Conservation (phyloP, 2,113 vertebrate species). For the Phaethon lepturus region DNA sequence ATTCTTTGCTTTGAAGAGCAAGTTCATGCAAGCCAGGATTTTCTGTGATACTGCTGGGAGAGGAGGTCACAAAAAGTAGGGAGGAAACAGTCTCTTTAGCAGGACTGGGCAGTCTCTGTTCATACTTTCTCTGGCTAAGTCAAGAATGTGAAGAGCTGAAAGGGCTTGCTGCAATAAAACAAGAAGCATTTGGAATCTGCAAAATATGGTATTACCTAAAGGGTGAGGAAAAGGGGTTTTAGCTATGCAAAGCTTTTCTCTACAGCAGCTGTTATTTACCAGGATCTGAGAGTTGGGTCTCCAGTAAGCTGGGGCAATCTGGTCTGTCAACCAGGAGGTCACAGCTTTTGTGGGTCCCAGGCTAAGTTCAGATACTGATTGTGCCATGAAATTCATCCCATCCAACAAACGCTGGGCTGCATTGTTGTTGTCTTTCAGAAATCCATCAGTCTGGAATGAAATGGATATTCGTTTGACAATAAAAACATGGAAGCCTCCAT, state of each 20-base stretch:
- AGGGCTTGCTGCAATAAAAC: background rate
- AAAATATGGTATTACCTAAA: background rate
- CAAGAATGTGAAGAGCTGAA: background rate
- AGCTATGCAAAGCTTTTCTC: background rate
- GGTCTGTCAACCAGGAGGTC: conserved; percentile 97
- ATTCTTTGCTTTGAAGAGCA: background rate
- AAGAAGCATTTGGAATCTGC: background rate
- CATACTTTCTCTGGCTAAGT: background rate
- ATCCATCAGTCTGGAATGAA: conserved; percentile 87
- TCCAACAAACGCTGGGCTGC: conserved; percentile 96
- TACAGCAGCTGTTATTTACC: conserved; percentile 71
- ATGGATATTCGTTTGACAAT: background rate
- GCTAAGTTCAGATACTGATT: conserved; percentile 96
- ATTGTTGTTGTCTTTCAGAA: conserved; percentile 98
- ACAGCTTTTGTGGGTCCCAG: conserved; percentile 96
- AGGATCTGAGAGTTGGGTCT: conserved; percentile 95
- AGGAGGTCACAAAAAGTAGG: background rate
- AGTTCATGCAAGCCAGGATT: background rate
- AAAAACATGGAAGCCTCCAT: background rate
- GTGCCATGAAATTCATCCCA: conserved; percentile 96
- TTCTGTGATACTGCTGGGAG: background rate
- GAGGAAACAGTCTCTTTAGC: background rate
- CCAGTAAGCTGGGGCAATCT: conserved; percentile 99
- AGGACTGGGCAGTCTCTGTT: background rate
- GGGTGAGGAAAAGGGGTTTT: background rate